Base-by-base conservation (phyloP, 2,113 vertebrate genomes). In the Mesoclemmys tuberculata region DNA sequence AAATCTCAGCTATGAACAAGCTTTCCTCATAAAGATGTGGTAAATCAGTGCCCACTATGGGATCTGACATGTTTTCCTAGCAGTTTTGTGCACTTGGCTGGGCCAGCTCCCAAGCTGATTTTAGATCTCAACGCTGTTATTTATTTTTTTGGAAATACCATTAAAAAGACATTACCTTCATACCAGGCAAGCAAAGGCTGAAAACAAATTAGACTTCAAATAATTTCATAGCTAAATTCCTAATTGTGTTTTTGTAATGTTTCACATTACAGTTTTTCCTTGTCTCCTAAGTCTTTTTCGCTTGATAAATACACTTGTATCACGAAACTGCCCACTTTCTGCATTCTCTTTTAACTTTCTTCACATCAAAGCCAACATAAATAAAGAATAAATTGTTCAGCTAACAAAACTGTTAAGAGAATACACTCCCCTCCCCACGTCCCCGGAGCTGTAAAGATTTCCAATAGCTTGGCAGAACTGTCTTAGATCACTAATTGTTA, bases 291-390 rank as follows among this genome's bases (percentile, higher is more conserved):
- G 90, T 44, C 24, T 90, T 79, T 91, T 91, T 87, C 79, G 64
- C 86, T 94, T 94, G 95, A 95, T 80, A 96, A 95, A 97, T 95
- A 94, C 27, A 95, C 90, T 97, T 80, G 24, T 75, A 49, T 96
- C 96, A 94, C 68, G 79, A 96, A 95, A 83, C 88, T 93, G 68
- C 96, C 51, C 83, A 88, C 91, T 94, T 95, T 95, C 58, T 87
- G 91, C 94, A 95, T 95, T 94, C 94, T 95, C 97, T 90, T 96
- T 90, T 78, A n/a, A 84, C 86, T 94, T 94, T 97, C 95, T 96
- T 97, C 82, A 91, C 86, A 93, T 95, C 91, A 96, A 97, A 97
- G 97, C 96, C 95, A 96, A 90, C 75, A 95, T 68, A 96, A 97
- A 97, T 95, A 97, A 90, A 96, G 95, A 96, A 91, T 89, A 93